Base-by-base conservation (phyloP, 2,888 invertebrate genomes). In the Leptopilina myrica region DNA sequence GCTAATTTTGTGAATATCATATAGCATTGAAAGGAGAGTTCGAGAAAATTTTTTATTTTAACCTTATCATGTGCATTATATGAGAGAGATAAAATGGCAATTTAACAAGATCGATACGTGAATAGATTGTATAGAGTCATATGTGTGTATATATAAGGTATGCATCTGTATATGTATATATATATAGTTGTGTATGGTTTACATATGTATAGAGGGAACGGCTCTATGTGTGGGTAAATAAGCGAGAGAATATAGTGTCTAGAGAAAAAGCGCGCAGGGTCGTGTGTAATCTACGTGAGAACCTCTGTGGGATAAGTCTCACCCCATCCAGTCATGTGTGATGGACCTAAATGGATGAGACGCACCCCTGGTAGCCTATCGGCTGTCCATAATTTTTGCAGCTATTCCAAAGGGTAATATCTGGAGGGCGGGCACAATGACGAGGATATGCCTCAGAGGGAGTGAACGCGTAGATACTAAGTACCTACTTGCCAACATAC, bases 331-430 rank as follows among this genome's bases (percentile, higher is more conserved):
- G 90, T 91, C 90, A 90, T 90, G 91, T 90, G 91, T 90, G 91
- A 91, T 91, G 90, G 90, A 90, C 88, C 90, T 91, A 91, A 91
- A 91, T 91, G 91, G 91, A 91, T 91, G 91, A 91, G 91, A 91
- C 91, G 90, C 89, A 88, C 91, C 90, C 90, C 87, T 86, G 84
- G 85, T 81, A 79, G 87, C 87, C 87, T 89, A 90, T 89, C 89
- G 89, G 85, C 87, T 88, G 88, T 89, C 90, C 90, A 90, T 91
- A 90, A 90, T 90, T 91, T 90, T 91, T 89, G 86, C 89, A 88
- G 87, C 90, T 87, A 87, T 89, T 87, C 87, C 87, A 88, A 89
- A 89, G 89, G 88, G 89, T 89, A 89, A 89, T 89, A 89, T 89
- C 88, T 86, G 83, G 85, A 85, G 88, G 87, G 86, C 82, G 86